Percentiles rank a stretch among this genome's conserved stretches.
These are phyloP conservation scores for Cettia cetti DNA, from an alignment of 2,113 vertebrate genomes.

Conservation along the genomic window DNA sequence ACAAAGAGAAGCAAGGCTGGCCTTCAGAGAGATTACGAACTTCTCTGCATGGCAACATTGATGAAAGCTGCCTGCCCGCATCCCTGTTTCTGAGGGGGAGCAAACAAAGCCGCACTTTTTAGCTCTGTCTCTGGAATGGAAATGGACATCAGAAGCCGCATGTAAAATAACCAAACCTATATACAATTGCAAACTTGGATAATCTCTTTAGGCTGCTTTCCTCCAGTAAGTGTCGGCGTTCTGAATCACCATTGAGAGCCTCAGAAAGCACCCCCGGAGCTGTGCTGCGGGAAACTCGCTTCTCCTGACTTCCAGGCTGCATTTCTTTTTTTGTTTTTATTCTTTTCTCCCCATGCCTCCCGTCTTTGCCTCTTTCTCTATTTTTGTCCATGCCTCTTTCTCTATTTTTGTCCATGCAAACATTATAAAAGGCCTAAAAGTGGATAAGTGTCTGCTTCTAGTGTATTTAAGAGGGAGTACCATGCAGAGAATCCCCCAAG, in stretches of 20 bases:
- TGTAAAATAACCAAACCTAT: conserved; percentile 56
- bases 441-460: conserved; percentile 63
- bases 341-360: conserved; percentile 50
- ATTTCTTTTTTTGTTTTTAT: conserved; percentile 21
- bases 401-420: conserved; percentile 58
- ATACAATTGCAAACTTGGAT: conserved; percentile 57
- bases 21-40: not conserved
- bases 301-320: conserved; percentile 52
- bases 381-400: conserved; percentile 51
- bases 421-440: conserved; percentile 62
- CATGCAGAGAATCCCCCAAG: conserved; percentile 65
- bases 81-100: not conserved
- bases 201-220: conserved; percentile 66
- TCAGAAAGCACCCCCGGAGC: conserved; percentile 59
- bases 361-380: conserved; percentile 34
- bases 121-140: conserved; percentile 42
- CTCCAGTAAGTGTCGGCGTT: not conserved
- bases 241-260: conserved; percentile 44
- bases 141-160: conserved; percentile 56
- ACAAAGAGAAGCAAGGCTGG: not conserved
- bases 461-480: conserved; percentile 52
- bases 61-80: not conserved
- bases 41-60: not conserved
- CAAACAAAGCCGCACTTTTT: conserved; percentile 47
- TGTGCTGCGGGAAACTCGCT: conserved; percentile 46